Base-by-base conservation (phyloP, 2,888 invertebrate species). In the Pristionchus mayeri region DNA sequence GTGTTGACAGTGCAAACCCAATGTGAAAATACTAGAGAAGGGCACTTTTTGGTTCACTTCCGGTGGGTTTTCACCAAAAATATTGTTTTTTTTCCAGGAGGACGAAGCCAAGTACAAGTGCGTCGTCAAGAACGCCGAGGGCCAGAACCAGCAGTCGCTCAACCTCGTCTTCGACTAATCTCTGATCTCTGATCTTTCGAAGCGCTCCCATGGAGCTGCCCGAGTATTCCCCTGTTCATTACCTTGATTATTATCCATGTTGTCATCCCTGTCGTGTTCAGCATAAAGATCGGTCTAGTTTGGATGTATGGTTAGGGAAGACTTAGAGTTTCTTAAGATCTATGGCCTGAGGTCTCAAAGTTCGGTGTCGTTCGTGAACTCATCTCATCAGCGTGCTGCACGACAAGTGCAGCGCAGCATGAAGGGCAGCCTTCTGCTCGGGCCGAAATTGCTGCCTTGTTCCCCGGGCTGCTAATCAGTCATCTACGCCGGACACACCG, bases 101-200 rank as follows among this genome's bases (percentile, higher is more conserved):
- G 92, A 92, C 85, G 90, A 92, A 84, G 92, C 92, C 84, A 92
- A 92, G 86, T 91, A 91, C 88, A 90, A 90, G 85, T 91, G 90
- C 84, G 86, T 91, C 85, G 90, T 93, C 78, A 90, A 91, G 88
- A 93, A 93, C 87, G 88, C 90, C 50, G 93, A 93, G 85, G 93
- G 93, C 34, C 89, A 89, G 81, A 93, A 93, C 88, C 91, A 91
- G 78, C 93, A 93, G 86, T 88, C 91, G 18, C 88, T 93, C 76
- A 92, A 93, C 87, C 87, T 93, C 67, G 88, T 88, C 54, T 93
- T 93, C 85, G 93, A 91, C 81, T 91, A 88, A 67, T 78, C 75
- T 27, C 21, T 40, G 40, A 67, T 40, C 34, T 37, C 37, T 71
- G 40, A 71, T 71, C 71, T 71, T n/a, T 71, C 71, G 21, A 40